Evolutionary conservation across 64 coral and sea anemone species (phyloP).

Genomic region (Dendronephthya gigantea): DNA sequence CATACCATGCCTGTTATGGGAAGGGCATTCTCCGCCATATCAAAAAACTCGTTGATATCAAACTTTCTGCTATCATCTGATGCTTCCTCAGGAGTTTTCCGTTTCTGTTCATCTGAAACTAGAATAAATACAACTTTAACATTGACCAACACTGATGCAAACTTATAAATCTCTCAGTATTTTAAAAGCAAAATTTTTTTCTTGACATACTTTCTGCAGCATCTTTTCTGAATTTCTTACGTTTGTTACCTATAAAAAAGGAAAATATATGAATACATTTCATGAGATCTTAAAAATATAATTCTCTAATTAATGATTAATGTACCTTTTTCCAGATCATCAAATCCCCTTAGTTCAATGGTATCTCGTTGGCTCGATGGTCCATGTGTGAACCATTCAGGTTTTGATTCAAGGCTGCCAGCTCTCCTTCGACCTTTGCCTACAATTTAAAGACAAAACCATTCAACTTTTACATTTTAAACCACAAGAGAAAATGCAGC

Average conservation of each 20-base stretch:
- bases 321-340: slow-evolving; percentile 33
- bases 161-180: too few relatives aligned
- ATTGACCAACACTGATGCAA: background rate
- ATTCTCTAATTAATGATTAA: background rate
- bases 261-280: background rate
- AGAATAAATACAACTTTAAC: background rate
- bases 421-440: slow-evolving; percentile 36
- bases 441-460: background rate
- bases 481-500: too few relatives aligned
- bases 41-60: slow-evolving; percentile 92
- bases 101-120: background rate
- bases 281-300: background rate
- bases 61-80: slow-evolving; percentile 45
- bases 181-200: too few relatives aligned
- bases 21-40: slow-evolving; percentile 52
- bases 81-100: background rate
- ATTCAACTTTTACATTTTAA: background rate
- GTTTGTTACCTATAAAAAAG: background rate
- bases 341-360: slow-evolving; percentile 84
- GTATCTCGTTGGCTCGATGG: slow-evolving; percentile 76
- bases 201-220: background rate
- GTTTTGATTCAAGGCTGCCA: slow-evolving; percentile 39
- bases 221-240: background rate
- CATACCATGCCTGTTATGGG: slow-evolving; percentile 74
- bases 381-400: slow-evolving; percentile 84